Evolutionary conservation across 2,797 vertebrate genomes (phyloP).

Genomic region (Bovichtus variegatus): DNA sequence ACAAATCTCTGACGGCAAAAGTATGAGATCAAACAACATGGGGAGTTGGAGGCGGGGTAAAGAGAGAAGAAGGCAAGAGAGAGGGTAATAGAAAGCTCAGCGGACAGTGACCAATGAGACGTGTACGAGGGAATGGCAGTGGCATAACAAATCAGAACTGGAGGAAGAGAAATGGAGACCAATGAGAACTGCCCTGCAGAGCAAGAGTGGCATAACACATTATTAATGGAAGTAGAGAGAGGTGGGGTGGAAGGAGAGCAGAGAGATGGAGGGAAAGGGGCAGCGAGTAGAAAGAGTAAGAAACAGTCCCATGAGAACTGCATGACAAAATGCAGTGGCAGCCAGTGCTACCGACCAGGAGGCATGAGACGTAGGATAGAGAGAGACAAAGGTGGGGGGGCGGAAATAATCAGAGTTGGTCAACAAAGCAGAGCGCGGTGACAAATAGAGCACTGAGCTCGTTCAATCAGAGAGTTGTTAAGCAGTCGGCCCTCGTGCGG

Average conservation of each 20-base stretch:
- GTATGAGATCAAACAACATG: constrained; percentile 71
- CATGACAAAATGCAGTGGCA: constrained; percentile 56
- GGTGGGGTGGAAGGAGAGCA: constrained; percentile 12
- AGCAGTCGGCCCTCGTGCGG: constrained; percentile 19
- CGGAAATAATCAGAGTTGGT: constrained; percentile 50
- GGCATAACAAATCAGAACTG: constrained; percentile 71
- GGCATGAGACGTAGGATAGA: constrained; percentile 12
- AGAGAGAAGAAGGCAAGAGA: constrained; percentile 15
- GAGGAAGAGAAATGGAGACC: constrained; percentile 52
- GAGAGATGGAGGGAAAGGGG: not conserved
- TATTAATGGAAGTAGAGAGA: constrained; percentile 56
- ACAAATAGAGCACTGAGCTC: constrained; percentile 37
- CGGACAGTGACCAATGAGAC: constrained; percentile 73
- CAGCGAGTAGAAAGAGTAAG: constrained; percentile 20
- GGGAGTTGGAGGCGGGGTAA: constrained; percentile 17
- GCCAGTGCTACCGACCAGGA: constrained; percentile 21
- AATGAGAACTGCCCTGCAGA: constrained; percentile 52
- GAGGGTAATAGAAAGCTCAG: constrained; percentile 71
- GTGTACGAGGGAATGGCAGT: constrained; percentile 52
- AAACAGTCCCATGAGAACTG: constrained; percentile 47
- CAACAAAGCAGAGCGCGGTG: constrained; percentile 43
- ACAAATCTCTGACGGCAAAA: constrained; percentile 69
- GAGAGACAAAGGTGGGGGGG: not conserved
- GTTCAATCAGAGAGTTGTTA: constrained; percentile 55
- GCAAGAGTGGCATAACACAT: constrained; percentile 60